A percentile compares a stretch with the other conserved stretches of the same genome.
Evolutionary conservation across 2,113 vertebrate species (phyloP).

Genomic region (Herpailurus yagouaroundi): DNA sequence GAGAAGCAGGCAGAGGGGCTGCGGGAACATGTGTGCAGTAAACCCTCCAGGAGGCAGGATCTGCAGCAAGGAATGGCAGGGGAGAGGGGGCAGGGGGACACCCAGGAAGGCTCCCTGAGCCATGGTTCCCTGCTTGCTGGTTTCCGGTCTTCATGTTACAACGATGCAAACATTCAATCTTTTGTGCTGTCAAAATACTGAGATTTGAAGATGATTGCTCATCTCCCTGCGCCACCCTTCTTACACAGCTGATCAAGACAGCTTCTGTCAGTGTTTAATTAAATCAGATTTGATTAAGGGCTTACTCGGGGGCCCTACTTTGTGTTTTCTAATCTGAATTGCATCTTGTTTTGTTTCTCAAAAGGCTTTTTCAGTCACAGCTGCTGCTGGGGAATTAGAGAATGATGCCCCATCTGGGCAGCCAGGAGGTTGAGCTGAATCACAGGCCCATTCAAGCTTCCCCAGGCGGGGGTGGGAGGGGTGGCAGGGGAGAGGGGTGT

Average conservation of each 20-base stretch:
- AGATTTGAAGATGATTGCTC: background rate
- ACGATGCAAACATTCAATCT: background rate
- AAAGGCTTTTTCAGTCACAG: background rate
- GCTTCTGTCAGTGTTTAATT: background rate
- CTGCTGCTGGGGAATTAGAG: background rate
- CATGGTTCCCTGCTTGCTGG: background rate
- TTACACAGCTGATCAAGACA: background rate
- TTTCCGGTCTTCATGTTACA: background rate
- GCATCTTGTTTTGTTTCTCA: background rate
- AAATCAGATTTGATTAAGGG: background rate
- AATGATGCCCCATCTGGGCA: background rate
- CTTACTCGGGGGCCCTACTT: background rate
- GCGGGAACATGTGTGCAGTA: too few species aligned
- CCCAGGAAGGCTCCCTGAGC: background rate
- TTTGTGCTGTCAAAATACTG: conserved; percentile 34
- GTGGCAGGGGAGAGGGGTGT: background rate
- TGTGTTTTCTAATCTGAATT: background rate
- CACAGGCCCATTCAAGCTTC: background rate
- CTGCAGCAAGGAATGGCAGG: background rate
- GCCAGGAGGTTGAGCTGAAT: background rate
- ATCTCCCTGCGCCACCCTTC: background rate
- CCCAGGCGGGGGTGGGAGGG: too few species aligned
- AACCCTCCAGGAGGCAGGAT: background rate
- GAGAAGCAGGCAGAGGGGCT: background rate
- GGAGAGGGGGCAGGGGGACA: background rate